phyloP scores from a whole-genome alignment of 2,797 vertebrate species.

The Gobio occitaniae region DNA sequence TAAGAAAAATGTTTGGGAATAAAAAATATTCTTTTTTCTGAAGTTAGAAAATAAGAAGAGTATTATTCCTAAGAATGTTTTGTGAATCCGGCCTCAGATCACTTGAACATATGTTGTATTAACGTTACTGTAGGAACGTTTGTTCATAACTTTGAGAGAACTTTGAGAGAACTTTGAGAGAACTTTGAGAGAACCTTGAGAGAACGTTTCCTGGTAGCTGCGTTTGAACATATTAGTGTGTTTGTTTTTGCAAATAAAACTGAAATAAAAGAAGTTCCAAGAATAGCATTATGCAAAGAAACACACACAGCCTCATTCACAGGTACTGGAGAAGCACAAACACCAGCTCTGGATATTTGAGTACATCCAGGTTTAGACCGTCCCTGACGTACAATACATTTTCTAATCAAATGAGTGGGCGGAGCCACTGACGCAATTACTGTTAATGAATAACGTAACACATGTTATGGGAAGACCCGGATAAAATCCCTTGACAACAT shows the following conservation, averaged over 20 bases:
- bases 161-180: neutral
- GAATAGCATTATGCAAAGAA: constrained; percentile 6
- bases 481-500: neutral
- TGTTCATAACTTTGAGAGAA: no score
- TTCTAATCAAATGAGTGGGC: constrained; percentile 1
- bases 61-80: no score
- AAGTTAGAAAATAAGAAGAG: no score
- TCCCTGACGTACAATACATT: neutral
- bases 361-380: neutral
- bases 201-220: neutral
- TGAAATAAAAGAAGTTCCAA: neutral
- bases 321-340: neutral
- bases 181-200: neutral
- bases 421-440: neutral
- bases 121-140: no score
- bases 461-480: neutral
- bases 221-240: neutral
- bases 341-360: neutral
- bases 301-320: neutral
- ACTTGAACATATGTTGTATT: no score
- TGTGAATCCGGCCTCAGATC: no score
- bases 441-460: neutral
- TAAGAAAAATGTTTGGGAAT: no score
- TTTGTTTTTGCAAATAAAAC: neutral
- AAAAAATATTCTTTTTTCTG: no score